Conservation (phyloP, 2,113 vertebrate genomes). For the Myrmophylax atrothorax region DNA sequence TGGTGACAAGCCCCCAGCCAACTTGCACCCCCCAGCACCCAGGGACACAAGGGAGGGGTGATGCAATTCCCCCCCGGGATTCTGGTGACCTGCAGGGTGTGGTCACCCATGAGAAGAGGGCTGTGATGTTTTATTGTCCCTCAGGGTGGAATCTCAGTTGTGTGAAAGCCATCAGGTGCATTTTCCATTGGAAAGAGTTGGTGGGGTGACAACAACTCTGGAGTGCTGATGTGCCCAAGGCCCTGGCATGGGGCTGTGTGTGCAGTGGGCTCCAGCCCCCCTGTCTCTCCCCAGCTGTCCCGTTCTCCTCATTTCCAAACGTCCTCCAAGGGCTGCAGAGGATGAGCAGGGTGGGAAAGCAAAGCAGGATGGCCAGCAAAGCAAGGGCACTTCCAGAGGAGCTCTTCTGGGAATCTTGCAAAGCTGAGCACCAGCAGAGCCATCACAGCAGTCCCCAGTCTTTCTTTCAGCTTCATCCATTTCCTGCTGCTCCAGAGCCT, state of each 20-base stretch:
- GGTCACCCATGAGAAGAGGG: not conserved
- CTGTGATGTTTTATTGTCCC: not conserved
- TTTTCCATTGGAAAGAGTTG: accelerated
- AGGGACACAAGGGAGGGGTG: accelerated
- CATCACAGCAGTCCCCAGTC: not conserved
- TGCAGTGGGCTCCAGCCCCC: not conserved
- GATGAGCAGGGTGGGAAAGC: not conserved
- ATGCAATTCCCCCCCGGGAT: not conserved
- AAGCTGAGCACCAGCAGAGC: not conserved
- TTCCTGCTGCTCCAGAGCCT: not conserved
- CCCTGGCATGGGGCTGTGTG: not conserved
- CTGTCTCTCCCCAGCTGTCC: not conserved
- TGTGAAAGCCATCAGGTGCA: accelerated
- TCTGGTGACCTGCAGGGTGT: accelerated
- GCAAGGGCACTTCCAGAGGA: not conserved
- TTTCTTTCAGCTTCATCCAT: not conserved
- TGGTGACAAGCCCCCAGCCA: not conserved
- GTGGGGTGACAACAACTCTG: not conserved
- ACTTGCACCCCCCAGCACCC: not conserved
- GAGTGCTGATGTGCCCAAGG: accelerated
- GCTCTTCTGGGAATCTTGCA: not conserved
- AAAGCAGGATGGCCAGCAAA: not conserved
- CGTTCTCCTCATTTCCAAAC: not conserved
- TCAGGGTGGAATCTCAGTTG: not conserved
- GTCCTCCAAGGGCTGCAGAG: not conserved